Base-by-base conservation (phyloP, 2,888 invertebrate species). In the Seladonia tumulorum region DNA sequence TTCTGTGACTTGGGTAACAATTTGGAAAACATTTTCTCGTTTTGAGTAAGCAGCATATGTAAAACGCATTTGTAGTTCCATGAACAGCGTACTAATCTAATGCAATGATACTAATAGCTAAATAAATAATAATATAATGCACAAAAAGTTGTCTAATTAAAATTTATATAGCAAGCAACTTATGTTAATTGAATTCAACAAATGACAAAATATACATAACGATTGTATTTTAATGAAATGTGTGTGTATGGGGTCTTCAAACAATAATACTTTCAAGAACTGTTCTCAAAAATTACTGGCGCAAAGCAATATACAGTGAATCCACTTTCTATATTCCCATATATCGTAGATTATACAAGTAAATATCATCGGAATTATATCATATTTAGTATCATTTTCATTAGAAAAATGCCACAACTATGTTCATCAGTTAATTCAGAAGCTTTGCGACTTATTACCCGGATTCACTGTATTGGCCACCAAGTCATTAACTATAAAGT, bases 41-140 rank as follows among this genome's bases (percentile, higher is more conserved):
- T 81, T 29, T 39, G 60, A 57, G 8, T 66, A 57, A 68, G 79
- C 72, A 71, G 53, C 25, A 29, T 35, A 68, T 1, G 35, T 35
- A 35, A 5, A 35, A 35, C 35, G 35, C 35, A 35, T 35, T 35
- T 35, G 8, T 39, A 71, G 63, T 49, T 83, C 5, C 25, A 73
- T 5, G 5, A n/a, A 82, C 39, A 29, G 73, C 5, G 18, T 29
- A 70, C 76, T 79, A 79, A 45, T 83, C 79, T 85, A 85, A 18
- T 77, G 39, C 14, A 18, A 49, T 5, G 25, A 49, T 22, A 70
- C 2, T 75, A 80, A 45, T 14, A 83, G 42, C 72, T 68, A 22
- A 72, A 49, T 35, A 74, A 75, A 70, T 4, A 39, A 47, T 39
- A 45, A 73, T 47, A 49, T n/a, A 39, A 47, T 35, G 63, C 57